phyloP scores from a whole-genome alignment of 2,888 invertebrate species.

The Catocala fraxini region DNA sequence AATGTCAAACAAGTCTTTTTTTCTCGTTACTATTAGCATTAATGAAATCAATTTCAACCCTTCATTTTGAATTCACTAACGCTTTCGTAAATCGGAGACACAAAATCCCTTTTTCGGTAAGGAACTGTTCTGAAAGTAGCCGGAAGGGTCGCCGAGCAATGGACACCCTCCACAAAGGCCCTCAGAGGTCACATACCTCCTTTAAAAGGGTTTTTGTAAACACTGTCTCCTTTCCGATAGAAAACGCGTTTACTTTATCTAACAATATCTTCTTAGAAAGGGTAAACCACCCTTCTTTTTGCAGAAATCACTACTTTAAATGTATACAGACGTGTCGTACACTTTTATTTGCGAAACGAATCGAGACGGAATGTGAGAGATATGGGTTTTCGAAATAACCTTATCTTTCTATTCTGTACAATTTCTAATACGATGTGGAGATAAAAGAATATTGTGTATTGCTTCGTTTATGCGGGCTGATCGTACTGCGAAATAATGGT shows the following conservation, averaged over 20 bases:
- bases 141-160: constrained; percentile 55
- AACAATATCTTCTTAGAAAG: constrained; percentile 58
- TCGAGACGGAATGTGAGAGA: constrained; percentile 35
- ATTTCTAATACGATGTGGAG: constrained; percentile 30
- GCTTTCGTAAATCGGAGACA: constrained; percentile 43
- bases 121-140: constrained; percentile 32
- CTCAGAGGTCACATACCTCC: constrained; percentile 55
- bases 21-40: constrained; percentile 7
- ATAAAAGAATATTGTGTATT: constrained; percentile 20
- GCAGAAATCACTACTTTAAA: constrained; percentile 57
- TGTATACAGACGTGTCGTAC: constrained; percentile 51
- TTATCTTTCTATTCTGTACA: constrained; percentile 35
- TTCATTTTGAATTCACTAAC: constrained; percentile 26
- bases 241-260: constrained; percentile 66
- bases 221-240: constrained; percentile 64
- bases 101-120: constrained; percentile 39
- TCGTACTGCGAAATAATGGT: neutral
- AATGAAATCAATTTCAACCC: constrained; percentile 23
- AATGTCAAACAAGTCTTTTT: constrained; percentile 8
- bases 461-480: constrained; percentile 9
- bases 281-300: constrained; percentile 55
- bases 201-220: constrained; percentile 61
- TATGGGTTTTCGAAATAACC: constrained; percentile 44
- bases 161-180: constrained; percentile 63
- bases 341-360: constrained; percentile 48